Conservation (phyloP, 2,888 invertebrate genomes). For the Scrobipalpa costella region DNA sequence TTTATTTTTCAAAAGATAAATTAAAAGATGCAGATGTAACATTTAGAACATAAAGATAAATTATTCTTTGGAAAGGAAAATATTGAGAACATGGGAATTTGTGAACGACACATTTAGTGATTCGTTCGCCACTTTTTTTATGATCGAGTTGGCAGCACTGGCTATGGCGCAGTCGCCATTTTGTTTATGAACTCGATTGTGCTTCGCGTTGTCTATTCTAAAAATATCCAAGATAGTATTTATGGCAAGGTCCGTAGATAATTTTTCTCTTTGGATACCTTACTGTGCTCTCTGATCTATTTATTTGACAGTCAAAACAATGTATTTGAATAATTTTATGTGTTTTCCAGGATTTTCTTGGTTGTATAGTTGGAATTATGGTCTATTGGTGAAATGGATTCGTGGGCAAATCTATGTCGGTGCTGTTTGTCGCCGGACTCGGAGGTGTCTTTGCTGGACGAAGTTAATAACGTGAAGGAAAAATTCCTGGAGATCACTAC, state of each 20-base stretch:
- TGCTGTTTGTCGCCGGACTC: conserved; percentile 71
- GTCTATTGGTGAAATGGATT: conserved; percentile 64
- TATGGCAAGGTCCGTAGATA: conserved; percentile 80
- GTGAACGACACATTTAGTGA: neutral
- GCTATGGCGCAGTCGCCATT: conserved; percentile 56
- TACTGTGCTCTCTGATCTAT: conserved; percentile 67
- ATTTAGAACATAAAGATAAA: too few relatives aligned
- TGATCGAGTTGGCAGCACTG: conserved; percentile 8
- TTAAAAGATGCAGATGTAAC: too few relatives aligned
- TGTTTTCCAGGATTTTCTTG: conserved; percentile 62
- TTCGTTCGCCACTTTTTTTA: neutral
- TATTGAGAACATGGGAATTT: too few relatives aligned
- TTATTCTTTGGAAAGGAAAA: too few relatives aligned
- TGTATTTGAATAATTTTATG: conserved; percentile 50
- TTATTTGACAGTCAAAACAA: conserved; percentile 65
- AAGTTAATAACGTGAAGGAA: conserved; percentile 55
- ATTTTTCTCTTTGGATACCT: conserved; percentile 76
- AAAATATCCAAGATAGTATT: conserved; percentile 71
- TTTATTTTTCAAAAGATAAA: too few relatives aligned
- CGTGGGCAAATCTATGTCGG: conserved; percentile 73
- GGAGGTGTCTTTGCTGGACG: conserved; percentile 67
- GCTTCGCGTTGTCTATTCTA: conserved; percentile 65
- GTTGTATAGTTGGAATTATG: conserved; percentile 56
- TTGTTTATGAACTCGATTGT: conserved; percentile 50
- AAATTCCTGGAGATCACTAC: conserved; percentile 71